Evolutionary conservation across 2,888 invertebrate genomes (phyloP), one percentile per base, ranked within the genome.

Genomic region (Tineola bisselliella): DNA sequence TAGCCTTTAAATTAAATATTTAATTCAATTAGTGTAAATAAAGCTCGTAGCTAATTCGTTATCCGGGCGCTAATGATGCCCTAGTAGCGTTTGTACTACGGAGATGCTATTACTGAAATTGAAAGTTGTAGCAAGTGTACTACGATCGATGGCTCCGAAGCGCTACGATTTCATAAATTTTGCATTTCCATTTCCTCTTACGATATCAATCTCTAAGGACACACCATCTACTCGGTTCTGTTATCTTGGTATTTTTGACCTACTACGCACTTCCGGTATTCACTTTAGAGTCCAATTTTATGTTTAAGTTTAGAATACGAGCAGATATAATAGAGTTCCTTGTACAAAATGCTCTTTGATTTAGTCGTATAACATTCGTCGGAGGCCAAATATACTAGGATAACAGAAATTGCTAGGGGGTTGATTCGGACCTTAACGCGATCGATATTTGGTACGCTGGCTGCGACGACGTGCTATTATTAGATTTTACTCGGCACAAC

Each of bases 361-460:
- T 48, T 17, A 10, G 15, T 10, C n/a, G 48, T 2, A 48, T 48
- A 48, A 48, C 6, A 17, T n/a, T 17, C 17, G 15, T 48, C 13
- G 15, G 48, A 48, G 48, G 48, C 48, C 48, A 48, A 48, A 48
- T 15, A 17, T 48, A 48, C 48, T 48, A 48, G 48, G 48, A 15
- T 15, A 48, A 15, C 48, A 48, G 48, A 48, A n/a, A n/a, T 8
- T 1, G 15, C 2, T 15, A 48, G 15, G 48, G 15, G 13, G 10
- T 38, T 12, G 38, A 10, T 3, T 38, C 6, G n/a, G 38, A 38
- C 38, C 38, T 38, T n/a, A n/a, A n/a, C 38, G 2, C 38, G 10
- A 38, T 38, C 38, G n/a, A 38, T 38, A 38, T 25, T 25, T 25
- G 25, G 4, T 25, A 25, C 25, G 25, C 25, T 6, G 2, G 25